Percentiles rank a stretch among this genome's conserved stretches.
These are phyloP conservation scores for Carassius auratus DNA, from an alignment of 2,113 vertebrate genomes.

Conservation along the genomic window DNA sequence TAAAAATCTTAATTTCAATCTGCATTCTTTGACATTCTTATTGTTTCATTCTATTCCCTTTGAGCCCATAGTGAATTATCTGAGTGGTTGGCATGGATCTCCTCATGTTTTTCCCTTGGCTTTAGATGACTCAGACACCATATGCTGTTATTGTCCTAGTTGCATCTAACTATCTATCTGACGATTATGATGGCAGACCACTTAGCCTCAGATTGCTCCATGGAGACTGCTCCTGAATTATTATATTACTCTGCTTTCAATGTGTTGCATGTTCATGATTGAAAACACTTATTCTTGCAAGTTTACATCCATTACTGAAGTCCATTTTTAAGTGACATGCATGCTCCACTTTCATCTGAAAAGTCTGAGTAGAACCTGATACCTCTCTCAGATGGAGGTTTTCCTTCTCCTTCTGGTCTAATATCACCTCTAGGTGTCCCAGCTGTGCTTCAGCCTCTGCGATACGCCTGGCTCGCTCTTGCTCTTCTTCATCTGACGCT, in stretches of 20 bases:
- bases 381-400: constrained; percentile 98
- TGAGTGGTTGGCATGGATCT: constrained; percentile 7
- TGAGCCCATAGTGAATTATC: neutral
- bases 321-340: neutral
- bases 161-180: constrained; percentile 13
- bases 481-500: constrained; percentile 87
- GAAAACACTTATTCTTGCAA: neutral
- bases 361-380: constrained; percentile 45
- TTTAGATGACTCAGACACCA: constrained; percentile 19
- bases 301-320: neutral
- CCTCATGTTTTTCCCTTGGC: neutral
- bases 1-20: neutral
- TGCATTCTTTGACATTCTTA: neutral
- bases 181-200: constrained; percentile 1
- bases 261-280: neutral
- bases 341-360: neutral
- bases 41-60: neutral
- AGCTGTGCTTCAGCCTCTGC: constrained; percentile 98
- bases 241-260: neutral
- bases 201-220: constrained; percentile 7
- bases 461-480: constrained; percentile 89
- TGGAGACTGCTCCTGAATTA: neutral
- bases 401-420: constrained; percentile 99
- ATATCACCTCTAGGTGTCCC: constrained; percentile 95
- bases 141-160: neutral